Evolutionary conservation across 2,888 invertebrate genomes (phyloP), one percentile per base, ranked within the genome.

Genomic region (Clusia tigrina): DNA sequence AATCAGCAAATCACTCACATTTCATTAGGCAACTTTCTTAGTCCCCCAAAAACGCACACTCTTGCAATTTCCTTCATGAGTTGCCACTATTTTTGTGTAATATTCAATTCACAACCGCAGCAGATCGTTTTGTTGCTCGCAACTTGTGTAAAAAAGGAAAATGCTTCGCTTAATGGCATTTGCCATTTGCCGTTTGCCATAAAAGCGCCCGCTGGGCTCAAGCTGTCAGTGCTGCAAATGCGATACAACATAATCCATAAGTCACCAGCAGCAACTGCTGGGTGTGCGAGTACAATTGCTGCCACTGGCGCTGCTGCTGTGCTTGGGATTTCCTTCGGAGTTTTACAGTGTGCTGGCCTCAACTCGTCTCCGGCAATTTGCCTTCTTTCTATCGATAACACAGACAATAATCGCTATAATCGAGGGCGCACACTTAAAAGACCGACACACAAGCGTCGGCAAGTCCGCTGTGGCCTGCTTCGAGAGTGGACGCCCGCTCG

Each of bases 331-430:
- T 42, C 42, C 42, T n/a, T 42, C n/a, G 9, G 3, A 15, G n/a
- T 42, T 42, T 42, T 42, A 10, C 3, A 15, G 9, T 42, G 9
- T n/a, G n/a, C n/a, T n/a, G n/a, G n/a, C n/a, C n/a, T 42, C 42
- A n/a, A 15, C n/a, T 42, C 42, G 9, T 6, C n/a, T n/a, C 3
- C n/a, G 42, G 10, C n/a, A 15, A 12, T 15, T 42, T 42, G 42
- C n/a, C n/a, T 42, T 42, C 3, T 15, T 15, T 42, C n/a, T n/a
- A 42, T 42, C 42, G 42, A 42, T 42, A 42, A 42, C 10, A n/a
- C n/a, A 42, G 42, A n/a, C 42, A 42, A 42, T 42, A 42, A 42
- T 42, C 42, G n/a, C n/a, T 42, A n/a, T n/a, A 42, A 42, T 42
- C 42, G 42, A 6, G 42, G 42, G 12, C 9, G 42, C 6, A 6